phyloP scores from a whole-genome alignment of 2,113 vertebrate species.

The Notiomystis cincta region DNA sequence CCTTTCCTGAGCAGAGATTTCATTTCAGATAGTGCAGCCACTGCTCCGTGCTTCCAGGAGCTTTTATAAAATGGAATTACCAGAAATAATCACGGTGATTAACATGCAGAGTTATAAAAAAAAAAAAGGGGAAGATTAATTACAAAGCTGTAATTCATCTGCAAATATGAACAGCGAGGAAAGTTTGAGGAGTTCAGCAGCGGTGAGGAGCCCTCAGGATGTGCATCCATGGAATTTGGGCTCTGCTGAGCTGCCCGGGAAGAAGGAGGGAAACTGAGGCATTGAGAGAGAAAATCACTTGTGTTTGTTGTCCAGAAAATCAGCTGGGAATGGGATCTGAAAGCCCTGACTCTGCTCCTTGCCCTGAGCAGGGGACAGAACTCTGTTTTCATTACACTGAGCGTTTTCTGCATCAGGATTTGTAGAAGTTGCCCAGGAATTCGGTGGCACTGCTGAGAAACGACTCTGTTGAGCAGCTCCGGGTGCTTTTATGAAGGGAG shows the following conservation, averaged over 20 bases:
- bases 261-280: not conserved
- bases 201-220: not conserved
- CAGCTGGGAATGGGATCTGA: not conserved
- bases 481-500: not conserved
- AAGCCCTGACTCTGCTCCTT: not conserved
- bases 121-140: constrained; percentile 32
- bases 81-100: constrained; percentile 57
- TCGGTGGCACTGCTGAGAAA: not conserved
- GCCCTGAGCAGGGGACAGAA: not conserved
- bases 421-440: not conserved
- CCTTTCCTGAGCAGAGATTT: constrained; percentile 8
- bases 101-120: not conserved
- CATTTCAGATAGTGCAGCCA: constrained; percentile 43
- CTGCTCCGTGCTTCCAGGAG: constrained; percentile 3
- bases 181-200: not conserved
- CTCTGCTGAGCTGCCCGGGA: not conserved
- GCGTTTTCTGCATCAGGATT: not conserved
- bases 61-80: constrained; percentile 47
- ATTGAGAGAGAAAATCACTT: not conserved
- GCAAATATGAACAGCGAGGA: not conserved
- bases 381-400: not conserved
- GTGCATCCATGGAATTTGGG: not conserved
- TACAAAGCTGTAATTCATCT: constrained; percentile 46
- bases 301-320: not conserved
- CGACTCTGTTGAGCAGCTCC: not conserved